These are phyloP conservation scores for Carettochelys insculpta DNA, from an alignment of 2,113 vertebrate species.

Conservation along the genomic window DNA sequence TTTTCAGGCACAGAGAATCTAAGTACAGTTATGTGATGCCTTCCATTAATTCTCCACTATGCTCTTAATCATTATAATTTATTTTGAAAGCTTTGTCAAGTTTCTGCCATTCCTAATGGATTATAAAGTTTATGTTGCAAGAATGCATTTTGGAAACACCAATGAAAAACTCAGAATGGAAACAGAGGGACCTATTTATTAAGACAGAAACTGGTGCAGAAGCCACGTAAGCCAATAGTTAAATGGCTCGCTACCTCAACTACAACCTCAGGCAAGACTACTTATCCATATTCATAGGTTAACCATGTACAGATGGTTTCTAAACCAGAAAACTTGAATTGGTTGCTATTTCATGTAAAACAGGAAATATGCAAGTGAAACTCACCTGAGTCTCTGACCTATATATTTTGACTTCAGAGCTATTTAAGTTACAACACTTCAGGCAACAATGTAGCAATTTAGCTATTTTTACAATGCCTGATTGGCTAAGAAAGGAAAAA, in stretches of 20 bases:
- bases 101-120: not conserved
- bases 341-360: not conserved
- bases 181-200: constrained; percentile 85
- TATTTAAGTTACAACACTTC: not conserved
- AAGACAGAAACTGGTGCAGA: too few relatives aligned
- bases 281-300: not conserved
- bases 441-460: too few relatives aligned
- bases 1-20: not conserved
- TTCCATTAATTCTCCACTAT: not conserved
- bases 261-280: constrained; percentile 78
- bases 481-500: too few relatives aligned
- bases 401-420: not conserved
- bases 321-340: not conserved
- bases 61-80: not conserved
- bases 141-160: constrained; percentile 80
- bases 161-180: too few relatives aligned
- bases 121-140: constrained; percentile 52
- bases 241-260: constrained; percentile 85
- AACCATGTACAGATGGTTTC: not conserved
- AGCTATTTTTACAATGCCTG: not conserved
- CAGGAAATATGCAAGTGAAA: not conserved
- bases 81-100: not conserved
- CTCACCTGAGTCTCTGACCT: not conserved
- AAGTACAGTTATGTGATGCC: not conserved
- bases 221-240: too few relatives aligned